These are phyloP conservation scores for Orchesella cincta DNA, from an alignment of 1,140 invertebrate genomes.

Conservation along the genomic window DNA sequence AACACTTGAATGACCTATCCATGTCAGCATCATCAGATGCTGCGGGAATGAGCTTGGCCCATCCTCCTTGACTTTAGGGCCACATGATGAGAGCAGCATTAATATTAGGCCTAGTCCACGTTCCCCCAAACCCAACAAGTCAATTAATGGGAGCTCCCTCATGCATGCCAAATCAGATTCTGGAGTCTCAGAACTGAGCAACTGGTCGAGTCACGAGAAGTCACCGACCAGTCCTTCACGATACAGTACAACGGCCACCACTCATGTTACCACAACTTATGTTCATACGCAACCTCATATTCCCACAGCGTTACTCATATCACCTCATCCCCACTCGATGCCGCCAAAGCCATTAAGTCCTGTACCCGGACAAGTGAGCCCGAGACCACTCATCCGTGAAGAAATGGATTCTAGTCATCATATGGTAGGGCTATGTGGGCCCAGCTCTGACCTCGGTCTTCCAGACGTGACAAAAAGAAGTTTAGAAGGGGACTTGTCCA, in stretches of 20 bases:
- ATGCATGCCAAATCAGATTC: constrained; percentile 77
- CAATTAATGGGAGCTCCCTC: constrained; percentile 60
- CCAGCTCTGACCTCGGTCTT: constrained; percentile 12
- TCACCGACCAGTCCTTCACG: constrained; percentile 64
- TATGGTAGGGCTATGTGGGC: too few species aligned
- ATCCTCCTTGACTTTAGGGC: background rate
- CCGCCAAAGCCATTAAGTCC: background rate
- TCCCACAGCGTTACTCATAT: background rate
- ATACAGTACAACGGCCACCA: constrained; percentile 6
- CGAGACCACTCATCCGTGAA: background rate
- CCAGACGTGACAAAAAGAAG: constrained; percentile 2
- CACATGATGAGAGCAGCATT: constrained; percentile 21
- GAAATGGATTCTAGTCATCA: background rate
- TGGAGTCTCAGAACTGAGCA: constrained; percentile 79
- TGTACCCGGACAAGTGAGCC: background rate
- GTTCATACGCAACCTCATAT: constrained; percentile 5
- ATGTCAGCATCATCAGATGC: constrained; percentile 20
- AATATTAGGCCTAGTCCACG: constrained; percentile 61
- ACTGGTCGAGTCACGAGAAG: constrained; percentile 78
- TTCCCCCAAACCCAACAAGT: constrained; percentile 70
- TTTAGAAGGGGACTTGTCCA: background rate
- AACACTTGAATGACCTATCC: constrained; percentile 47
- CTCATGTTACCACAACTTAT: background rate
- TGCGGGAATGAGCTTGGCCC: constrained; percentile 26
- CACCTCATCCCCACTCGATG: background rate